phyloP scores from a whole-genome alignment of 92 coral and sea anemone genomes.

The Palythoa grandis region DNA sequence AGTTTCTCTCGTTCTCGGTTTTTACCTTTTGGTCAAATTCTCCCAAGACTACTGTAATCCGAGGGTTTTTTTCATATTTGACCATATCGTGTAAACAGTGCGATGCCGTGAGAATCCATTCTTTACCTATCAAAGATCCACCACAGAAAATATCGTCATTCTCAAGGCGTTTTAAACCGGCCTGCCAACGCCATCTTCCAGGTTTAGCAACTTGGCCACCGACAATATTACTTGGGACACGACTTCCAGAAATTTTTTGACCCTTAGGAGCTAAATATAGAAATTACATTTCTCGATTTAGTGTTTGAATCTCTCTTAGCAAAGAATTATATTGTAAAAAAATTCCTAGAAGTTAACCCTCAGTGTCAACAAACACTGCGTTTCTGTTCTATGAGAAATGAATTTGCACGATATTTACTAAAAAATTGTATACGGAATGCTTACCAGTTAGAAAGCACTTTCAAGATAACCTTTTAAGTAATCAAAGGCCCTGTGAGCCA shows the following conservation, averaged over 20 bases:
- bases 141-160: conserved; percentile 57
- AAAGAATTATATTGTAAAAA: too few species aligned
- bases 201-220: conserved; percentile 58
- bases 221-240: conserved; percentile 56
- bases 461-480: too few species aligned
- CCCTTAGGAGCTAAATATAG: background rate
- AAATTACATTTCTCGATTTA: background rate
- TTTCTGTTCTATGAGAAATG: too few species aligned
- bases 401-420: too few species aligned
- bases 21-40: conserved; percentile 24
- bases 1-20: conserved; percentile 30
- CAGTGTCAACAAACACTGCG: background rate
- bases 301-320: background rate
- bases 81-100: conserved; percentile 64
- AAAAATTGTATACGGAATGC: too few species aligned
- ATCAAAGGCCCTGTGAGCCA: too few species aligned
- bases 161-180: conserved; percentile 53
- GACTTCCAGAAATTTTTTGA: background rate
- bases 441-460: too few species aligned
- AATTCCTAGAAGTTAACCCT: background rate
- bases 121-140: conserved; percentile 53
- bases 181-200: conserved; percentile 69
- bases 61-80: conserved; percentile 39
- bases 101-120: conserved; percentile 64
- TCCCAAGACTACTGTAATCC: conserved; percentile 27